Percentiles rank a stretch among this genome's conserved stretches.
phyloP scores from a whole-genome alignment of 2,113 vertebrate species.

The Budorcas taxicolor region DNA sequence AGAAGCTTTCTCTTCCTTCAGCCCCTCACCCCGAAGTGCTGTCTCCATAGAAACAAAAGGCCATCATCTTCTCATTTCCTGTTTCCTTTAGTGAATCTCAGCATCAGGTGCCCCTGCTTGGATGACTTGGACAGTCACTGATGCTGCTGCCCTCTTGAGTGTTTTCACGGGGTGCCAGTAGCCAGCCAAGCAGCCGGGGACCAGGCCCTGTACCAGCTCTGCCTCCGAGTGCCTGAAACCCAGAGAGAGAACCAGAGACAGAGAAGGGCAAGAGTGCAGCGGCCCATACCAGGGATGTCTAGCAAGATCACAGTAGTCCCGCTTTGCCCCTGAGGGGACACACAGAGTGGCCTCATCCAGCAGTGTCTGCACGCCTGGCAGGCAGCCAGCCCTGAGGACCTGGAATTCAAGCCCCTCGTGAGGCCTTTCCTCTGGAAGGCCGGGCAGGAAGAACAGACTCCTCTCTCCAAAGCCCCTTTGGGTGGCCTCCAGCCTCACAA shows the following conservation, averaged over 20 bases:
- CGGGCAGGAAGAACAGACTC: neutral
- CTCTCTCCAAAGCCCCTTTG: neutral
- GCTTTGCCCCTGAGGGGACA: neutral
- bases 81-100: neutral
- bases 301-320: neutral
- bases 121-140: neutral
- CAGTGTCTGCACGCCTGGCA: neutral
- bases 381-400: neutral
- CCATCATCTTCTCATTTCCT: conserved; percentile 43
- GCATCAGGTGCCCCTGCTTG: neutral
- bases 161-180: neutral
- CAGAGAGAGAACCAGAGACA: neutral
- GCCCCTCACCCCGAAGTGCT: conserved; percentile 39
- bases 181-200: neutral
- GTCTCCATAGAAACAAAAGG: conserved; percentile 66
- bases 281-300: fast-evolving
- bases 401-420: neutral
- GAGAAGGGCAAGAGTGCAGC: neutral
- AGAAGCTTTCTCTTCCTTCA: neutral
- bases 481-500: neutral
- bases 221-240: fast-evolving
- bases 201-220: fast-evolving
- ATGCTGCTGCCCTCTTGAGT: neutral
- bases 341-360: neutral
- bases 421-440: neutral